Percentiles rank a stretch among this genome's conserved stretches.
Conservation (phyloP, 2,888 invertebrate genomes). For the Lomographa bimaculata region DNA sequence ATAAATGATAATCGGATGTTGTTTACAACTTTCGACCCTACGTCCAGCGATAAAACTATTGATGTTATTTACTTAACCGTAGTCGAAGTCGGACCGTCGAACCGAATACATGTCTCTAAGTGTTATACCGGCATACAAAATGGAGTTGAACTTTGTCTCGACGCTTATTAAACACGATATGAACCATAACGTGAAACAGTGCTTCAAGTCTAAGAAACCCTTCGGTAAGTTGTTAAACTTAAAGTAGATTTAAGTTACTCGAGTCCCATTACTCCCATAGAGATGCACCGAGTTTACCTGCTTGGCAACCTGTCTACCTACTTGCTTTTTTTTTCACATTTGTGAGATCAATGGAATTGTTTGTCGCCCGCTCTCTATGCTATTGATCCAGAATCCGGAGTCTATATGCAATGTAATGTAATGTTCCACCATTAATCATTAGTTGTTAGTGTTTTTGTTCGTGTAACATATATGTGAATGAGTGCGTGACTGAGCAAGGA, state of each 20-base stretch:
- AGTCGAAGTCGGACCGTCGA: conserved; percentile 50
- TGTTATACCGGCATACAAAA: conserved; percentile 41
- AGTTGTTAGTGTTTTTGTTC: neutral
- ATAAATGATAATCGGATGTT: conserved; percentile 44
- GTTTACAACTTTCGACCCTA: conserved; percentile 51
- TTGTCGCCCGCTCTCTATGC: conserved; percentile 4
- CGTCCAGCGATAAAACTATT: conserved; percentile 56
- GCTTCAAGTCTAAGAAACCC: conserved; percentile 75
- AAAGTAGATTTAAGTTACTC: no score
- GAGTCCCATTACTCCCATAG: conserved; percentile 4
- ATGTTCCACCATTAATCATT: no score
- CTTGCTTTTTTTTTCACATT: conserved; percentile 16
- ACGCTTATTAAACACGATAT: conserved; percentile 76
- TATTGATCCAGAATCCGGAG: conserved; percentile 14
- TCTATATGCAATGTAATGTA: no score
- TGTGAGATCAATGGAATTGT: conserved; percentile 22
- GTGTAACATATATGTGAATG: conserved; percentile 1
- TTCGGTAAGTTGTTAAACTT: conserved; percentile 59
- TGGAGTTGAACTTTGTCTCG: conserved; percentile 75
- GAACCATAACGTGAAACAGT: conserved; percentile 78
- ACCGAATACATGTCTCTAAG: conserved; percentile 43
- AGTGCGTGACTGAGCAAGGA: conserved; percentile 7
- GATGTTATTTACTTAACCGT: conserved; percentile 56
- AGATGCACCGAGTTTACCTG: conserved; percentile 15
- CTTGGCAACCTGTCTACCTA: conserved; percentile 22